These are phyloP conservation scores for Seira sanloemensis DNA, from an alignment of 2,888 invertebrate genomes.

Conservation along the genomic window DNA sequence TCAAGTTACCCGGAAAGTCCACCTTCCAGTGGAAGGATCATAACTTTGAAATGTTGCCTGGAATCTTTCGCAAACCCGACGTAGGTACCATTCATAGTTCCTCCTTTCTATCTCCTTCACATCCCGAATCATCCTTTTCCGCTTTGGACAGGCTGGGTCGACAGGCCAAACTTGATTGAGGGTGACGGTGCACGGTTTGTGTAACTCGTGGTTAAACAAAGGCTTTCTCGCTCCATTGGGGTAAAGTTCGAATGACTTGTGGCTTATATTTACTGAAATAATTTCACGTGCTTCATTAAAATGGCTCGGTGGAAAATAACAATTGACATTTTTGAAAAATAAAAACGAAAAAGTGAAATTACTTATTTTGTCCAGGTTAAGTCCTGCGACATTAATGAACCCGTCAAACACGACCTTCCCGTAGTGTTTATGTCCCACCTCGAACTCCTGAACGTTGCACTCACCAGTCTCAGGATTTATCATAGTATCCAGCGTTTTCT, in stretches of 20 bases:
- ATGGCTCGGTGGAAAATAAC: too few species aligned
- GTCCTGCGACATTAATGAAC: conserved; percentile 86
- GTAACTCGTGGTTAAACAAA: conserved; percentile 88
- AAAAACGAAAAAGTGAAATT: too few species aligned
- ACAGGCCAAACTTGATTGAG: conserved; percentile 95
- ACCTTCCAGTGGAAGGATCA: conserved; percentile 14
- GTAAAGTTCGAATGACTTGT: conserved; percentile 96
- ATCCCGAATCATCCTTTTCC: conserved; percentile 80
- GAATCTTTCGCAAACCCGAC: background rate
- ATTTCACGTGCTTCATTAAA: too few species aligned
- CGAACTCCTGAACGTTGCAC: conserved; percentile 90
- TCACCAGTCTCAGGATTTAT: conserved; percentile 77
- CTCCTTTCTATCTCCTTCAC: background rate
- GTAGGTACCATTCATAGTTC: conserved; percentile 7
- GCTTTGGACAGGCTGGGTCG: conserved; percentile 84
- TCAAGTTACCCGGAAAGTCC: conserved; percentile 34
- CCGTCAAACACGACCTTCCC: conserved; percentile 93
- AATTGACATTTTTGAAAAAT: too few species aligned
- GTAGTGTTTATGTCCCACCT: conserved; percentile 91
- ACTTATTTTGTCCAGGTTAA: conserved; percentile 95
- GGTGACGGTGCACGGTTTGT: conserved; percentile 90
- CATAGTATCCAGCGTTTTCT: conserved; percentile 89
- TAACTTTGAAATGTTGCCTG: conserved; percentile 37
- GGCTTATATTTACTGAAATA: conserved; percentile 89
- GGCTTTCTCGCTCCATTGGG: conserved; percentile 91